phyloP scores from a whole-genome alignment of 30 jellyfish, hydroid and myxozoan species.

The Pseudorhiza aurosa region DNA sequence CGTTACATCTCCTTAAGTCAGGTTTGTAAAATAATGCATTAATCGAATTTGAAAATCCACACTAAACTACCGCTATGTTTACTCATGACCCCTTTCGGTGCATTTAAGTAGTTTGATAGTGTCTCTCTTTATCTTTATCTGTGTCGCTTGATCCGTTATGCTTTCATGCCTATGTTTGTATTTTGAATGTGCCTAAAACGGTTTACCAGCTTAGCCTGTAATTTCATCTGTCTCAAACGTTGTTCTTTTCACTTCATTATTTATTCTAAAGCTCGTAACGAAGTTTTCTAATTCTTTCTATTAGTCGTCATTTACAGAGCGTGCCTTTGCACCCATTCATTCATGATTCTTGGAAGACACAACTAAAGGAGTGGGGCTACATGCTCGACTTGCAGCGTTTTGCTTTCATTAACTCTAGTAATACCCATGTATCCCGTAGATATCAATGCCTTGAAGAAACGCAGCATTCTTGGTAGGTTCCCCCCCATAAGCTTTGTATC shows the following conservation, averaged over 20 bases:
- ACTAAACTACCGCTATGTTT: conserved; percentile 9
- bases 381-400: too few species aligned
- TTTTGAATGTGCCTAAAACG: not conserved
- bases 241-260: not conserved
- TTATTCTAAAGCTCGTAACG: not conserved
- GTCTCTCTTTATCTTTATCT: not conserved
- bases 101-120: not conserved
- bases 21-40: not conserved
- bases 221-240: conserved; percentile 9
- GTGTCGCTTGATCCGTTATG: not conserved
- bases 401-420: too few species aligned
- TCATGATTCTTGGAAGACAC: too few species aligned
- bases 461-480: too few species aligned
- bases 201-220: not conserved
- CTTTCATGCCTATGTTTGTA: not conserved
- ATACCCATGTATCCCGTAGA: too few species aligned
- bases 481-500: too few species aligned
- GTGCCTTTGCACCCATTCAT: too few species aligned
- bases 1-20: not conserved
- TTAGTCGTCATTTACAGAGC: too few species aligned
- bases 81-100: not conserved
- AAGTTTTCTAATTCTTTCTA: not conserved
- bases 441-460: too few species aligned
- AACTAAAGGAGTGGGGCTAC: too few species aligned
- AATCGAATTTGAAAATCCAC: not conserved